Percentiles rank a stretch among this genome's conserved stretches.
Evolutionary conservation across 2,888 invertebrate genomes (phyloP).

Genomic region (Acrocyrtus sp.): DNA sequence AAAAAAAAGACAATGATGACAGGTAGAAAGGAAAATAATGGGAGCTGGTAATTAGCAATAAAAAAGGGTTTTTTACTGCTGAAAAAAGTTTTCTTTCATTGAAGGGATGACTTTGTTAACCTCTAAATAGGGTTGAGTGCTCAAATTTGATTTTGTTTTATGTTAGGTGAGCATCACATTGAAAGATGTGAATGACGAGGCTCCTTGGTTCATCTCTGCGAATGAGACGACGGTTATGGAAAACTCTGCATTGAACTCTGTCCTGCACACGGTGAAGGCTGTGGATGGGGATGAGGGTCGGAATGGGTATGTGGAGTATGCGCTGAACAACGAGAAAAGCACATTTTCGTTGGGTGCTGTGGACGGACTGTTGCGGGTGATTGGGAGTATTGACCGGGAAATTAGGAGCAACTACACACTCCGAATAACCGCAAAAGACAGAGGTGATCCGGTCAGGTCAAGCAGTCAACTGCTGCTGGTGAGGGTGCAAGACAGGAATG

Average conservation of each 20-base stretch:
- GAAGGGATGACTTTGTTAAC: slow-evolving; percentile 44
- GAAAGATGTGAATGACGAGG: slow-evolving; percentile 92
- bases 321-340: slow-evolving; percentile 70
- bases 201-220: slow-evolving; percentile 84
- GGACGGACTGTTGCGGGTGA: slow-evolving; percentile 86
- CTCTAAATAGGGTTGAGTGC: slow-evolving; percentile 4
- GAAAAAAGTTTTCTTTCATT: neutral
- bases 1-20: slow-evolving; percentile 18
- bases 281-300: slow-evolving; percentile 85
- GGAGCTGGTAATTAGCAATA: slow-evolving; percentile 33
- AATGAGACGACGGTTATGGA: slow-evolving; percentile 83
- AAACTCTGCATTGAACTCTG: slow-evolving; percentile 86
- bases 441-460: slow-evolving; percentile 83
- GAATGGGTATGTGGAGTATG: slow-evolving; percentile 91
- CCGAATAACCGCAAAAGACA: slow-evolving; percentile 81
- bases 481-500: slow-evolving; percentile 86
- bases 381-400: slow-evolving; percentile 88
- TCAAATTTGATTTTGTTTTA: neutral
- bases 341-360: slow-evolving; percentile 86
- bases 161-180: slow-evolving; percentile 85
- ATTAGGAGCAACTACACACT: slow-evolving; percentile 79
- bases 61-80: slow-evolving; percentile 32
- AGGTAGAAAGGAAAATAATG: neutral
- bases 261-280: slow-evolving; percentile 89
- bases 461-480: slow-evolving; percentile 78